Conservation (phyloP, 2,797 vertebrate genomes). For the Rhynchonycteris naso region DNA sequence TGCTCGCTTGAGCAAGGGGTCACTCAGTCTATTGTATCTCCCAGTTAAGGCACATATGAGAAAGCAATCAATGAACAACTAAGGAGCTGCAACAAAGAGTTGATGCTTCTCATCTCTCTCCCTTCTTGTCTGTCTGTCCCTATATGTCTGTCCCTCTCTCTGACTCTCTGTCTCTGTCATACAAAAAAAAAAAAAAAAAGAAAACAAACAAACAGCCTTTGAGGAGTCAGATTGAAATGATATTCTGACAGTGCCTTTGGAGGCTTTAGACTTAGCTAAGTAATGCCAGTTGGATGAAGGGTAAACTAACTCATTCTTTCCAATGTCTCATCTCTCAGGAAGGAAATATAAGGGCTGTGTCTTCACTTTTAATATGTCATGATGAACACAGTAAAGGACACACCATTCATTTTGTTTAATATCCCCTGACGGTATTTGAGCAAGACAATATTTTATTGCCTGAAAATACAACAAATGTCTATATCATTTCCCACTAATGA, state of each 20-base stretch:
- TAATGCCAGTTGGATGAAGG: conserved; percentile 19
- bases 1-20: too few species aligned
- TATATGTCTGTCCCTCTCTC: too few species aligned
- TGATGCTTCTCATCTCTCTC: too few species aligned
- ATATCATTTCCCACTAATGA: conserved; percentile 75
- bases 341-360: conserved; percentile 52
- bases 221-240: conserved; percentile 30
- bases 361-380: conserved; percentile 73
- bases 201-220: background rate
- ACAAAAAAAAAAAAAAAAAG: too few species aligned
- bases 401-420: conserved; percentile 77
- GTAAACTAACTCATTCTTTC: conserved; percentile 65
- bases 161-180: too few species aligned
- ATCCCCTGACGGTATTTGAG: conserved; percentile 75
- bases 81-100: too few species aligned
- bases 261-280: background rate
- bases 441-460: conserved; percentile 80
- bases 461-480: conserved; percentile 78
- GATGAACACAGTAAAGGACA: conserved; percentile 74
- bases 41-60: too few species aligned
- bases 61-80: too few species aligned
- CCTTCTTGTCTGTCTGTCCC: too few species aligned
- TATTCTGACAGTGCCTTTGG: background rate
- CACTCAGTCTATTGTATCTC: too few species aligned
- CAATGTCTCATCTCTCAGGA: conserved; percentile 46